phyloP scores from a whole-genome alignment of 2,113 vertebrate species.

The Pseudorhombus dupliciocellatus region DNA sequence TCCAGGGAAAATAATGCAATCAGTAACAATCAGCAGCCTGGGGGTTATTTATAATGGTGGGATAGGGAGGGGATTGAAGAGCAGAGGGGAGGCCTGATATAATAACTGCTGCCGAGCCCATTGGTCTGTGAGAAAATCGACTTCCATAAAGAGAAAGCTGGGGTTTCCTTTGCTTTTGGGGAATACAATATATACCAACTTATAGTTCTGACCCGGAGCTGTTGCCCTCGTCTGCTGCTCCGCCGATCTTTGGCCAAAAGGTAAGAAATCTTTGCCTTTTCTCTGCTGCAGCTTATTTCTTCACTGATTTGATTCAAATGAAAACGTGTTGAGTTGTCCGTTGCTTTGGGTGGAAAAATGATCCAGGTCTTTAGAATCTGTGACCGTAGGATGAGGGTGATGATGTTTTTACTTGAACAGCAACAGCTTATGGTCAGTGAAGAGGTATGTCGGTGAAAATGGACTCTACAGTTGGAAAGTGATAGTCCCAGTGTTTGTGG shows the following conservation, averaged over 20 bases:
- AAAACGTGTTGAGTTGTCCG: no score
- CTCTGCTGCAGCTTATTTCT: background rate
- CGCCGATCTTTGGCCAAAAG: slow-evolving; percentile 36
- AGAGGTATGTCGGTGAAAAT: slow-evolving; percentile 18
- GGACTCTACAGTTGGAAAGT: slow-evolving; percentile 46
- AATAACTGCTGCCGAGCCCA: slow-evolving; percentile 80
- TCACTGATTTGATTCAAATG: background rate
- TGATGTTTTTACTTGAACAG: background rate
- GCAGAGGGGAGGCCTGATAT: slow-evolving; percentile 50
- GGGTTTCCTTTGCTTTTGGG: slow-evolving; percentile 82
- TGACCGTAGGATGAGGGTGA: background rate
- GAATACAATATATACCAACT: slow-evolving; percentile 91
- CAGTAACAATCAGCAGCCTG: slow-evolving; percentile 55
- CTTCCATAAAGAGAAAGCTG: slow-evolving; percentile 91
- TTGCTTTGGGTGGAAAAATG: no score
- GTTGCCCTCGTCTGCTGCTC: slow-evolving; percentile 53
- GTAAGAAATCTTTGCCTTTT: slow-evolving; percentile 49
- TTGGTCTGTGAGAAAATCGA: slow-evolving; percentile 87
- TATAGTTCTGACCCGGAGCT: slow-evolving; percentile 34
- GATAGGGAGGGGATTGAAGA: slow-evolving; percentile 48
- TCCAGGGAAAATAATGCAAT: slow-evolving; percentile 34
- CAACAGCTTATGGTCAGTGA: background rate
- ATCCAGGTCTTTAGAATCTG: no score
- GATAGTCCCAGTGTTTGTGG: slow-evolving; percentile 18
- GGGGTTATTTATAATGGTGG: slow-evolving; percentile 73